phyloP scores from a whole-genome alignment of 2,113 vertebrate species.

The Colius striatus region DNA sequence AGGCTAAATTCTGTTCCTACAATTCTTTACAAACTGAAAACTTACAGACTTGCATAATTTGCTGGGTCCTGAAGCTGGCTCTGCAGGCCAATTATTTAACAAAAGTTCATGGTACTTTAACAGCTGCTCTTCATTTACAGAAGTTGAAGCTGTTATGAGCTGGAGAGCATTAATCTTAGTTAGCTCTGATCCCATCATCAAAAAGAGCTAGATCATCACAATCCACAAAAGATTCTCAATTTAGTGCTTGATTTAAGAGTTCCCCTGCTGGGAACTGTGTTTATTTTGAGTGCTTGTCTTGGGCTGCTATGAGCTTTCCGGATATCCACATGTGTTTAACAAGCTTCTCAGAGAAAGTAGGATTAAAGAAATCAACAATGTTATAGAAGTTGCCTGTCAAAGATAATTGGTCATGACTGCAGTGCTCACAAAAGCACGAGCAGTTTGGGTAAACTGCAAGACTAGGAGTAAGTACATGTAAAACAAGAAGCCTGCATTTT shows the following conservation, averaged over 20 bases:
- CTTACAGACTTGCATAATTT: neutral
- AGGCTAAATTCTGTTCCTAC: neutral
- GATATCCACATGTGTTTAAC: neutral
- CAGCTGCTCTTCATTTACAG: neutral
- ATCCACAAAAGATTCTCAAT: neutral
- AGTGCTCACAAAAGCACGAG: neutral
- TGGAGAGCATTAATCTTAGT: neutral
- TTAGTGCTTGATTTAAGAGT: neutral
- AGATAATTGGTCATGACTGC: neutral
- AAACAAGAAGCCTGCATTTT: neutral
- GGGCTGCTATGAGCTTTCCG: neutral
- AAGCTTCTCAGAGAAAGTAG: neutral
- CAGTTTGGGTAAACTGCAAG: neutral
- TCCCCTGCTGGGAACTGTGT: neutral
- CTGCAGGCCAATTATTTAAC: neutral
- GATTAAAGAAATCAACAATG: neutral
- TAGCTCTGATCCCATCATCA: neutral
- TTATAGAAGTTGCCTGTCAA: neutral
- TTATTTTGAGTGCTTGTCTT: neutral
- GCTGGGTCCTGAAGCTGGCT: neutral
- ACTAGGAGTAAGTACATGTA: accelerated
- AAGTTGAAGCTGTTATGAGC: neutral
- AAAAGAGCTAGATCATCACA: neutral
- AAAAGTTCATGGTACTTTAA: neutral
- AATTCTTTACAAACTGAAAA: neutral